These are phyloP conservation scores for Nasalis larvatus DNA, from an alignment of 2,113 vertebrate species.

Conservation along the genomic window DNA sequence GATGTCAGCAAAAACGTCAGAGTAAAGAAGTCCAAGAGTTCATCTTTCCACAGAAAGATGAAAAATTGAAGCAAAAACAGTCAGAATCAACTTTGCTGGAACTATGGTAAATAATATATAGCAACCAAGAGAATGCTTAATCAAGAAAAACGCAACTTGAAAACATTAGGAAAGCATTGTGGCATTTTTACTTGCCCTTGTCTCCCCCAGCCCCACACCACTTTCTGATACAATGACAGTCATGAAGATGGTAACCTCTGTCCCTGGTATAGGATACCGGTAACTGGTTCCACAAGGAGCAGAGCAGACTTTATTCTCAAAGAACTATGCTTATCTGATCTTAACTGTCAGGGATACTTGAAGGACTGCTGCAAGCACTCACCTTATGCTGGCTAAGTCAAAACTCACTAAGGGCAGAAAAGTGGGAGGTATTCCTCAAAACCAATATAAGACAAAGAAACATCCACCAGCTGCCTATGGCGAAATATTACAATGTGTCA, in stretches of 20 bases:
- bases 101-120: background rate
- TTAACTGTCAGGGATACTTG: background rate
- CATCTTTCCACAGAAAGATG: background rate
- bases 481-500: background rate
- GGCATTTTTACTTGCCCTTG: background rate
- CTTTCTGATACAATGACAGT: background rate
- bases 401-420: background rate
- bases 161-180: background rate
- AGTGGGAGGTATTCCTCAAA: background rate
- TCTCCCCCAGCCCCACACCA: too few species aligned
- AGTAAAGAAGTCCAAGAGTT: background rate
- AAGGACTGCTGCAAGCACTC: background rate
- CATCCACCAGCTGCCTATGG: background rate
- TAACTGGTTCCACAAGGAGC: background rate
- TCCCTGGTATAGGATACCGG: background rate
- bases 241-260: background rate
- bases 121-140: background rate
- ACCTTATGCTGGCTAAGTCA: background rate
- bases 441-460: background rate
- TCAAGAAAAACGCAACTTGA: background rate
- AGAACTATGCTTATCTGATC: background rate
- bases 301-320: background rate
- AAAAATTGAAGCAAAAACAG: background rate
- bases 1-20: background rate
- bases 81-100: background rate